Base-by-base conservation (phyloP, 2,797 vertebrate genomes). In the Oreortyx pictus region DNA sequence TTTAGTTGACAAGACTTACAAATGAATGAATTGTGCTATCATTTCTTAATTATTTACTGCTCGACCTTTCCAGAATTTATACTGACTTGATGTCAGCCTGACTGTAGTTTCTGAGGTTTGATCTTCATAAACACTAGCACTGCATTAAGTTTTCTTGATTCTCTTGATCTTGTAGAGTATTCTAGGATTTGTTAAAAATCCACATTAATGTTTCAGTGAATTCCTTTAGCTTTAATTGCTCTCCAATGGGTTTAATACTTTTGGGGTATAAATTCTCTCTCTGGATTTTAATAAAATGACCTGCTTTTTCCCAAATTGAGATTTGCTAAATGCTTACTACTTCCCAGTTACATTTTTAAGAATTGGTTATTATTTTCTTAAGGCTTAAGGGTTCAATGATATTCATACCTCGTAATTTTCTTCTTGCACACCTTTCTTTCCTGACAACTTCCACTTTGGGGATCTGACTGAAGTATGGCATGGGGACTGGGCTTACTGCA, bases 31-130 rank as follows among this genome's bases (percentile, higher is more conserved):
- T 94, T 95, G 83, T 8, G 2, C 46, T 83, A 70, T 56, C 6
- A 65, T 92, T 94, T 93, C 72, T 93, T 94, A 95, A 93, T 94
- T 96, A 89, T 92, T 95, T 94, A 93, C 90, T 94, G 43, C 61
- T 90, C 54, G 89, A 27, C 54, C 59, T 64, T 92, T 86, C 66
- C 71, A 73, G 86, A 92, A 75, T 94, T 94, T 86, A 68, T 43
- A 72, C 44, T n/a, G 64, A 7, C 67, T 89, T 82, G 33, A 62
- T 89, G 73, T 68, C 82, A 93, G 59, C 73, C 61, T 80, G 29
- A 47, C 33, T 47, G 35, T 73, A 78, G 59, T 78, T 94, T 85
- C 72, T 92, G 41, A 73, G 76, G 70, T 93, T 92, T 83, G 74
- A 73, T 87, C 68, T 90, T 96, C 47, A 60, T 60, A 87, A 94